Evolutionary conservation across 2,797 vertebrate genomes (phyloP).

Genomic region (Pangasius macronema): DNA sequence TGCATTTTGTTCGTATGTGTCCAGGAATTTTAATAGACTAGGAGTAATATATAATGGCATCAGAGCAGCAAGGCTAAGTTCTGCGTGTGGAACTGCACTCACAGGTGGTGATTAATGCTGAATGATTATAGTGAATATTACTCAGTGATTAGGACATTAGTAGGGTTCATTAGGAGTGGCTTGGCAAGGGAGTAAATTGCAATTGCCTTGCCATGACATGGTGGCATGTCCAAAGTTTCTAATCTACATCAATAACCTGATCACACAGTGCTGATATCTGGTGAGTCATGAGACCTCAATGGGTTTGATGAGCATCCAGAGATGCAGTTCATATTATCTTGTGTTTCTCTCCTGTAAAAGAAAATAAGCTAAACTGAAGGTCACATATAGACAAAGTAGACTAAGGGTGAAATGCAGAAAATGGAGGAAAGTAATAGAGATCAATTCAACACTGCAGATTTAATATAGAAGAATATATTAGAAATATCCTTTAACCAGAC

Average conservation of each 20-base stretch:
- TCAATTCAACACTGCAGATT: background rate
- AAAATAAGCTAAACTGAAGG: background rate
- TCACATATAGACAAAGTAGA: background rate
- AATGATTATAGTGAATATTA: constrained; percentile 27
- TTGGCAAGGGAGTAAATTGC: constrained; percentile 6
- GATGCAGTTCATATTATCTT: background rate
- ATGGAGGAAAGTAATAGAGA: background rate
- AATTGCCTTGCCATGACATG: constrained; percentile 14
- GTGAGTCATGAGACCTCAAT: background rate
- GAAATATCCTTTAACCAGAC: background rate
- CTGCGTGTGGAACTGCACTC: background rate
- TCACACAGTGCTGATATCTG: background rate
- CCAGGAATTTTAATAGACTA: constrained; percentile 70
- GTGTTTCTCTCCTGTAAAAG: background rate
- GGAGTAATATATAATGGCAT: constrained; percentile 25
- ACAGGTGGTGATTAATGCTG: constrained; percentile 24
- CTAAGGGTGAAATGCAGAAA: background rate
- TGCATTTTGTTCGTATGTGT: constrained; percentile 61
- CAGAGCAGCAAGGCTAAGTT: background rate
- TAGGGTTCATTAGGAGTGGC: constrained; percentile 17
- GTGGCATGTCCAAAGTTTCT: background rate
- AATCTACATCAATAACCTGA: background rate
- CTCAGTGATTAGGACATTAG: constrained; percentile 28
- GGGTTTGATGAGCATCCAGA: background rate
- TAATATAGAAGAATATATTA: background rate